Base-by-base conservation (phyloP, 53 echinoderm and acorn worm genomes). In the Holothuria scabra region DNA sequence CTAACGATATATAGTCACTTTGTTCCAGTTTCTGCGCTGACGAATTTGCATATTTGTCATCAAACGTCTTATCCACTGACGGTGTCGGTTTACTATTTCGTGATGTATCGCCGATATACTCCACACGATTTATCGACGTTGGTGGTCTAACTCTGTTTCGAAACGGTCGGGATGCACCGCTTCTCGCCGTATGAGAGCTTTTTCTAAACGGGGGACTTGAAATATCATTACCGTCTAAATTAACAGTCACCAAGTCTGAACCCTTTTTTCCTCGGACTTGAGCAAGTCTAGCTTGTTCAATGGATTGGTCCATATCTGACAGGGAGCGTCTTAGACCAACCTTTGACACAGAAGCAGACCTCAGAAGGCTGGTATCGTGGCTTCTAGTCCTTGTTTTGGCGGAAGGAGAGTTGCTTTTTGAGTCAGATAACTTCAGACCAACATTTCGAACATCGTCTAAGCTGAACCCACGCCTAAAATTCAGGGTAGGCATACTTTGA, bases 221-320 rank as follows among this genome's bases (percentile, higher is more conserved):
- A 41, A 69, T 69, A 33, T 9, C 69, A 20, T 69, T 69, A 22
- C 22, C 11, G 5, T 34, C 22, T n/a, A 37, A 11, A 69, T 30
- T 37, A 5, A 69, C 69, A 34, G 69, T 69, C 21, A 69, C 38
- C 34, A 32, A 31, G 10, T 33, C 67, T 22, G 69, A 33, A 21
- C 38, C 69, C 2, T 11, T 11, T 20, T 69, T 69, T 20, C 23
- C 22, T 32, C 69, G 20, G 25, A 24, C 22, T 76, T 76, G 76
- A 11, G 29, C 48, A 46, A 76, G 56, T 25, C 52, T 49, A 49
- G 76, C 76, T 23, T 56, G 44, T 12, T 29, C 56, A 46, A 76
- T 56, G 25, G 76, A 76, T 31, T 76, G 38, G 28, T 76, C 76
- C 76, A 76, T 48, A 30, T 76, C 76, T 46, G 76, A 76, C 1